Evolutionary conservation across 2,888 invertebrate genomes (phyloP).

Genomic region (Rotaria macrura): DNA sequence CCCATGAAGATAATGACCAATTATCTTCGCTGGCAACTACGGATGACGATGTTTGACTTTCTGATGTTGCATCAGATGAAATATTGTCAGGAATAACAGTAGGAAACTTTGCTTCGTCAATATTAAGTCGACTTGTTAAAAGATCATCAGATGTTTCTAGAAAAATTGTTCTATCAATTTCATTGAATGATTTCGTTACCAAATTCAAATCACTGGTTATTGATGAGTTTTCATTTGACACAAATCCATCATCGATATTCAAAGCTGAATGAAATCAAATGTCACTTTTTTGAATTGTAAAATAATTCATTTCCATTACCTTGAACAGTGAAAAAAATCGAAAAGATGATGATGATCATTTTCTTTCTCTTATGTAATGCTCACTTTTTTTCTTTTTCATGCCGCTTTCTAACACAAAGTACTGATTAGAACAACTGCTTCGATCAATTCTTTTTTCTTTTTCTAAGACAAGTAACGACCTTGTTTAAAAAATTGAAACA

Average conservation of each 20-base stretch:
- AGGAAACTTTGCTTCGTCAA: background rate
- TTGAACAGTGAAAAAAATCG: background rate
- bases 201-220: background rate
- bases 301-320: background rate
- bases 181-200: background rate
- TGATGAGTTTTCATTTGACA: background rate
- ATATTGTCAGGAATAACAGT: background rate
- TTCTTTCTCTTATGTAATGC: background rate
- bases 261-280: background rate
- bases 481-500: slow-evolving; percentile 2
- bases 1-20: background rate
- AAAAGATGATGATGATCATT: slow-evolving; percentile 1
- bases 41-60: background rate
- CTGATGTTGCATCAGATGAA: background rate
- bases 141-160: background rate
- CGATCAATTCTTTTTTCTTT: background rate
- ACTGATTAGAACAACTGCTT: background rate
- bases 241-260: background rate
- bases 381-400: background rate
- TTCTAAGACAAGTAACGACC: background rate
- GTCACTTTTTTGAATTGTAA: background rate
- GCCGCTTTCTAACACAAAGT: background rate
- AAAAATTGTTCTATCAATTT: background rate
- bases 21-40: background rate
- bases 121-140: background rate